A percentile compares a stretch with the other conserved stretches of the same genome.
Conservation (phyloP, 2,113 vertebrate genomes). For the Colinus virginianus region DNA sequence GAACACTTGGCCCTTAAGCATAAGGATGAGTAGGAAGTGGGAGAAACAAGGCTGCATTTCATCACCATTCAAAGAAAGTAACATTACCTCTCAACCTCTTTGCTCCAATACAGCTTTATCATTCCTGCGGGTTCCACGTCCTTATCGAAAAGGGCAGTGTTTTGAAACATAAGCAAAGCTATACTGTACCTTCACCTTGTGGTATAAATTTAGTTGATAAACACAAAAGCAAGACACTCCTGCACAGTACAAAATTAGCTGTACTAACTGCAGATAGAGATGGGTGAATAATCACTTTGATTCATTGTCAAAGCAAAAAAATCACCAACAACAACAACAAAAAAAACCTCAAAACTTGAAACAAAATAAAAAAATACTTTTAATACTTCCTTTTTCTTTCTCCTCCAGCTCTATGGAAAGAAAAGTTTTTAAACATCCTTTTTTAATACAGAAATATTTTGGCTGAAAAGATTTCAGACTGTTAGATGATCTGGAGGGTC, state of each 20-base stretch:
- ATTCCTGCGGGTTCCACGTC: not conserved
- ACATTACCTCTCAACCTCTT: not conserved
- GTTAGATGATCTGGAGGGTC: not conserved
- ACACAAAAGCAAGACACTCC: not conserved
- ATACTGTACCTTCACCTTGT: not conserved
- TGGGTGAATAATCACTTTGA: not conserved
- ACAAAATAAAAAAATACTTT: not conserved
- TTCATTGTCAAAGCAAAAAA: not conserved
- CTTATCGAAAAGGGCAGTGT: not conserved
- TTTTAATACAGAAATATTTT: not conserved
- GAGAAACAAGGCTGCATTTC: conserved; percentile 30
- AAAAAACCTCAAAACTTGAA: not conserved
- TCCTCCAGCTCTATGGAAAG: not conserved
- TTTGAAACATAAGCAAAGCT: not conserved
- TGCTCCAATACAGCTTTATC: not conserved
- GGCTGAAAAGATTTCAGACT: not conserved
- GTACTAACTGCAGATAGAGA: not conserved
- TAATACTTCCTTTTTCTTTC: not conserved
- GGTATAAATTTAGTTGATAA: not conserved
- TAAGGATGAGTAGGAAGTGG: conserved; percentile 3
- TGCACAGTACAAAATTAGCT: not conserved
- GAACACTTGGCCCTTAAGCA: not conserved
- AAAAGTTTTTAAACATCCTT: not conserved
- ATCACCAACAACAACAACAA: too few species aligned
- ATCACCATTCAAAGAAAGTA: not conserved